Evolutionary conservation across 2,113 vertebrate species (phyloP).

Genomic region (Meleagris gallopavo): DNA sequence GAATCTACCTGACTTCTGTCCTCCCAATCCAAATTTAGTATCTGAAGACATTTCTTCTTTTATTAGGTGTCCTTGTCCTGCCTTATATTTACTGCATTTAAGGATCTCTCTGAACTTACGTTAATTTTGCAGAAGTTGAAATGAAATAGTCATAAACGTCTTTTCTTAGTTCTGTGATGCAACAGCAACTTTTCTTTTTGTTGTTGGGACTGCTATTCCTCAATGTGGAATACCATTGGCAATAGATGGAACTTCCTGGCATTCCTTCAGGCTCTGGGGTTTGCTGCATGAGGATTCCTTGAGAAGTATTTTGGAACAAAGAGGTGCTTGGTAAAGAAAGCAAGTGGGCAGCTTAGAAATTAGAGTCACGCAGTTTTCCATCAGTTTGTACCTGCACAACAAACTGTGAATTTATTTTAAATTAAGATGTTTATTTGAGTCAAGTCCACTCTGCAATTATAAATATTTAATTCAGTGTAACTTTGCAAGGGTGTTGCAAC

Average conservation of each 20-base stretch:
- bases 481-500: neutral
- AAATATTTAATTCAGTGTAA: slow-evolving; percentile 32
- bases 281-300: neutral
- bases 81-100: neutral
- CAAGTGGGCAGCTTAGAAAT: neutral
- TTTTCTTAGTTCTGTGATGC: neutral
- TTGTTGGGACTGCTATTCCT: neutral
- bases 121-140: neutral
- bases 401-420: neutral
- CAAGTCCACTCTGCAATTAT: neutral
- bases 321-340: neutral
- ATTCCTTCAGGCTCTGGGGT: neutral
- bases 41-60: neutral
- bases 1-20: neutral
- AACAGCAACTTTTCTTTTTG: neutral
- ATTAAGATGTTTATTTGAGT: slow-evolving; percentile 4
- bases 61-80: neutral
- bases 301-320: neutral
- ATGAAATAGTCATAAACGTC: neutral
- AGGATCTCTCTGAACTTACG: neutral
- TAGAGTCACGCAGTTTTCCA: neutral
- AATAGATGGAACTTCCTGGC: neutral
- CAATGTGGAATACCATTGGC: neutral
- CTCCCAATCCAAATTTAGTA: neutral
- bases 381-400: neutral